Conservation (phyloP, 2,888 invertebrate species). For the Nasonovia ribisnigri region DNA sequence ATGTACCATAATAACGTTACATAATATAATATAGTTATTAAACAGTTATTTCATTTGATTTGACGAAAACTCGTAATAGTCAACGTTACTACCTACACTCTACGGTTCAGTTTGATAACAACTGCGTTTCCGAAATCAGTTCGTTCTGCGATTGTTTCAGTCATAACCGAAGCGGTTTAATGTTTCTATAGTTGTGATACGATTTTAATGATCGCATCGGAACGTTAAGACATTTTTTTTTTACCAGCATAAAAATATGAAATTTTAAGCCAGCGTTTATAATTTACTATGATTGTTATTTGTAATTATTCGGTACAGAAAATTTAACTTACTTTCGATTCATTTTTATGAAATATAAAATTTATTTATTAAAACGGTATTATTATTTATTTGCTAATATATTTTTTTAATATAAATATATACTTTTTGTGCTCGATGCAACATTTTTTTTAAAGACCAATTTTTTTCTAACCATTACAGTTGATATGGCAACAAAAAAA, state of each 20-base stretch:
- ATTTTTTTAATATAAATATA: background rate
- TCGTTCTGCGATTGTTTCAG: background rate
- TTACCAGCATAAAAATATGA: background rate
- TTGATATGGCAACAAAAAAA: too few relatives aligned
- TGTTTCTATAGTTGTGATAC: background rate
- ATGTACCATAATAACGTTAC: background rate
- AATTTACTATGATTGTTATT: background rate
- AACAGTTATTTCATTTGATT: background rate
- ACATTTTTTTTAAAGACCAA: too few relatives aligned
- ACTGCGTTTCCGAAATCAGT: background rate
- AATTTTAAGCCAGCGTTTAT: background rate
- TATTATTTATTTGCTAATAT: background rate
- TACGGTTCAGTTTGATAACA: too few relatives aligned
- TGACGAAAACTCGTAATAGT: background rate
- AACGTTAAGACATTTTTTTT: background rate
- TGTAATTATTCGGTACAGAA: background rate
- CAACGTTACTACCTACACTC: background rate
- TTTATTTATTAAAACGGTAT: background rate
- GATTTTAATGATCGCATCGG: too few relatives aligned
- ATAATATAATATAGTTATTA: background rate
- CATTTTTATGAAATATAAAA: background rate
- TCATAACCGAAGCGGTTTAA: background rate
- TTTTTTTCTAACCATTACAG: too few relatives aligned
- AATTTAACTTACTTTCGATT: background rate
- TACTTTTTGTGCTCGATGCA: too few relatives aligned